A percentile compares a stretch with the other conserved stretches of the same genome.
These are phyloP conservation scores for Passer domesticus DNA, from an alignment of 2,113 vertebrate genomes.

Conservation along the genomic window DNA sequence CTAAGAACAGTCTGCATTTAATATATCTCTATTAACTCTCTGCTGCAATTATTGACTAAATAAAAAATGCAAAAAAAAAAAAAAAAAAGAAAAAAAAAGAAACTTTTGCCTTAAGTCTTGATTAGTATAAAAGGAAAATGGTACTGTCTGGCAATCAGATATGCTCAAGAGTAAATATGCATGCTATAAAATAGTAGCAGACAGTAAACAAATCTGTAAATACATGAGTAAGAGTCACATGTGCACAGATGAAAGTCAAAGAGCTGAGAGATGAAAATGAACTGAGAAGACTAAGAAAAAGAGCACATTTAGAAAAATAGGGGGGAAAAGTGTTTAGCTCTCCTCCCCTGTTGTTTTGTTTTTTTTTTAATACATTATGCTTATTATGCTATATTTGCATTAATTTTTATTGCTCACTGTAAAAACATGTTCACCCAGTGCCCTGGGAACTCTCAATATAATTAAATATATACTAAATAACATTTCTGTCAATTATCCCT, in stretches of 20 bases:
- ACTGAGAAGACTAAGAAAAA: background rate
- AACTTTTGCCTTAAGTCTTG: background rate
- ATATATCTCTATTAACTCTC: background rate
- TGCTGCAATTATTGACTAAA: background rate
- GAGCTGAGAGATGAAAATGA: background rate
- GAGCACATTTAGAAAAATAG: background rate
- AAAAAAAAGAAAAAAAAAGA: background rate
- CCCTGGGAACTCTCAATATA: background rate
- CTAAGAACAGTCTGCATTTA: background rate
- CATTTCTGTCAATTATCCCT: background rate
- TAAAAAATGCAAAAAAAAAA: background rate
- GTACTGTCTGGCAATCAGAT: background rate
- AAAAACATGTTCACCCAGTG: background rate
- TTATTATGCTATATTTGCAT: background rate
- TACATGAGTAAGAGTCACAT: background rate
- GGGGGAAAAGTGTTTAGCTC: accelerated
- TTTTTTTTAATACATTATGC: background rate
- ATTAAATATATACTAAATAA: background rate
- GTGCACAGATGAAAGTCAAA: background rate
- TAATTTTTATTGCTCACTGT: background rate
- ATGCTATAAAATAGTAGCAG: background rate
- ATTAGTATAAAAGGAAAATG: background rate
- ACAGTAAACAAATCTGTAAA: background rate
- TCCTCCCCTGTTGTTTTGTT: background rate
- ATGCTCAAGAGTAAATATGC: background rate